phyloP scores from a whole-genome alignment of 23 tunicate genomes.

The Ciona savignyi region DNA sequence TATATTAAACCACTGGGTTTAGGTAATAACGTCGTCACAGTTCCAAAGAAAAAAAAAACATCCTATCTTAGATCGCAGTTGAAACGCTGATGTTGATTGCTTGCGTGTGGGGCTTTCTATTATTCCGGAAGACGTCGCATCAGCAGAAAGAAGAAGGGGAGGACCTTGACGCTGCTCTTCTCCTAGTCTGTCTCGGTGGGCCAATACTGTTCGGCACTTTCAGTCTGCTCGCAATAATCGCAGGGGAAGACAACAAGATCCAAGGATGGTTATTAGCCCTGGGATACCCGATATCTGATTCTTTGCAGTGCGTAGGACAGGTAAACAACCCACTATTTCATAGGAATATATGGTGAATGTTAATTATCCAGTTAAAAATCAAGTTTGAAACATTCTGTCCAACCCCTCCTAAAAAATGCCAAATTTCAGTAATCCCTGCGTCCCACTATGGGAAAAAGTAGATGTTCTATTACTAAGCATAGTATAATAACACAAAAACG shows the following conservation, averaged over 20 bases:
- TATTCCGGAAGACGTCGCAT: slow-evolving; percentile 24
- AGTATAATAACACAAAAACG: too few species aligned
- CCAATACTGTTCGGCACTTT: slow-evolving; percentile 33
- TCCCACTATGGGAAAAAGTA: too few species aligned
- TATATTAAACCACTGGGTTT: too few species aligned
- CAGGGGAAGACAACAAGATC: slow-evolving; percentile 1
- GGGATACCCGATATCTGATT: slow-evolving; percentile 31
- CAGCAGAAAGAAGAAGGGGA: slow-evolving; percentile 12
- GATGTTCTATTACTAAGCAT: too few species aligned
- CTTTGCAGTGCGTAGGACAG: slow-evolving; percentile 53
- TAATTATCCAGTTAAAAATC: too few species aligned
- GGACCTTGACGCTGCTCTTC: slow-evolving; percentile 46
- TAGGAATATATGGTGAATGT: too few species aligned
- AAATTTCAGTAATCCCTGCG: too few species aligned
- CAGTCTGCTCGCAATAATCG: slow-evolving; percentile 22
- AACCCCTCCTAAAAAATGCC: too few species aligned
- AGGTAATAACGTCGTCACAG: too few species aligned
- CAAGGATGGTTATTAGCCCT: slow-evolving; percentile 19
- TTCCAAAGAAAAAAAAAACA: too few species aligned
- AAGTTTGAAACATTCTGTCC: too few species aligned
- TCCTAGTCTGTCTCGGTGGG: slow-evolving; percentile 39
- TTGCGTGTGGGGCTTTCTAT: slow-evolving; percentile 42
- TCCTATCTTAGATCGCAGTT: too few species aligned
- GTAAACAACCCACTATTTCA: slow-evolving; percentile 10
- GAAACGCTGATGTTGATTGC: slow-evolving; percentile 1